Base-by-base conservation (phyloP, 1,140 invertebrate species). In the Saxidomus purpurata region DNA sequence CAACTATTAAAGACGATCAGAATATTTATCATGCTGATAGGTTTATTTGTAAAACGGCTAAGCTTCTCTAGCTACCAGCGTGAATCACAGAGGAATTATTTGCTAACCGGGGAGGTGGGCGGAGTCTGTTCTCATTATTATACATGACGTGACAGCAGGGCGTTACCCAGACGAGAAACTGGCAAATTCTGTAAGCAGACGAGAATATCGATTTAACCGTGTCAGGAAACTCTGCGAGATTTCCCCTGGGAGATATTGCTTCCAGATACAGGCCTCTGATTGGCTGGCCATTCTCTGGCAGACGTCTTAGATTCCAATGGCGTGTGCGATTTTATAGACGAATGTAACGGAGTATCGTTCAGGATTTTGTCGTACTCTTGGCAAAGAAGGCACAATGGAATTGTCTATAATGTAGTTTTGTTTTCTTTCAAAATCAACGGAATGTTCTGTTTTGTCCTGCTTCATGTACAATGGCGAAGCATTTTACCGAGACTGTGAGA, bases 41-140 rank as follows among this genome's bases (percentile, higher is more conserved):
- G 83, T 85, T 85, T 85, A 85, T 85, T 85, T 85, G 69, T 55
- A 49, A 85, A 85, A 74, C 83, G 47, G 83, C 83, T 85, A 38
- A 52, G 67, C 19, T 79, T 79, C 31, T 55, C 43, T 55, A 79
- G 28, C 76, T 52, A 52, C 47, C 43, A 79, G 47, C 76, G 49
- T 79, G 43, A 36, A 36, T 36, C 76, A 52, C 43, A 36, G 31
- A 52, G 76, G 76, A 79, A 79, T 79, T 79, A 49, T 79, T 79
- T 52, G 47, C 76, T 52, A 79, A 79, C 76, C 47, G 22, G 6
- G 25, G 28, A 36, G 22, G 43, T 36, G 31, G 76, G 43, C 25
- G 76, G 25, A 34, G 31, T 79, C 25, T 25, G 3, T 15, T 36
- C 9, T 25, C 9, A 79, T 79, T 31, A 49, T 31, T 79, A 79